Evolutionary conservation across 1,140 invertebrate species (phyloP).

Genomic region (Leptonema lineaticorne): DNA sequence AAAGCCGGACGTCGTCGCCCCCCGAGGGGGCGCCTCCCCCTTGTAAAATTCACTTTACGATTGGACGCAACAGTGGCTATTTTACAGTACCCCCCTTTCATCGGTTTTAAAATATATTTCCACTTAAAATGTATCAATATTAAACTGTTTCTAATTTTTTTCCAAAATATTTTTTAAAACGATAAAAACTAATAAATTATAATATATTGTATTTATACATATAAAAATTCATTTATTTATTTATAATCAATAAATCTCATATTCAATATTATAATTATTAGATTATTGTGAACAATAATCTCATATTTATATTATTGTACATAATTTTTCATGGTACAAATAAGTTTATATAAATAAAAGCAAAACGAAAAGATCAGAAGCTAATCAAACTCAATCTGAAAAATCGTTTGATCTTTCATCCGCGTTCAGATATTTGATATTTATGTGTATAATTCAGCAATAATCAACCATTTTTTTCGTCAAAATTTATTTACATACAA

Average conservation of each 20-base stretch:
- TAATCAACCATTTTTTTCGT: neutral
- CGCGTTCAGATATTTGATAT: slow-evolving; percentile 41
- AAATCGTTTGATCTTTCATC: slow-evolving; percentile 42
- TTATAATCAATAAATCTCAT: too few relatives aligned
- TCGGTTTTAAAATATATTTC: too few relatives aligned
- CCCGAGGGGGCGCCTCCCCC: slow-evolving; percentile 2
- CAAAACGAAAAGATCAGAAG: slow-evolving; percentile 38
- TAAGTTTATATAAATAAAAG: slow-evolving; percentile 36
- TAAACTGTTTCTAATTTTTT: neutral
- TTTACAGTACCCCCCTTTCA: slow-evolving; percentile 1
- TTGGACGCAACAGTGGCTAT: neutral
- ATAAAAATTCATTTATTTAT: slow-evolving; percentile 13
- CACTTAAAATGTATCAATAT: too few relatives aligned
- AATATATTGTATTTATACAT: neutral
- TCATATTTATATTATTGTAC: neutral
- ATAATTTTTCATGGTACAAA: slow-evolving; percentile 4
- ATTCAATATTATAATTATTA: too few relatives aligned
- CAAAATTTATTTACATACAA: neutral
- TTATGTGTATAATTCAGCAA: slow-evolving; percentile 3
- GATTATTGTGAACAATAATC: too few relatives aligned
- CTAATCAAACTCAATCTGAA: slow-evolving; percentile 35
- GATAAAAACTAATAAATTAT: too few relatives aligned
- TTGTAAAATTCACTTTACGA: slow-evolving; percentile 29
- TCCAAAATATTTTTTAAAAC: neutral
- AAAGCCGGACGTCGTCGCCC: slow-evolving; percentile 19